Conservation (phyloP, 2,797 vertebrate species). For the Crocodylus rhombifer region DNA sequence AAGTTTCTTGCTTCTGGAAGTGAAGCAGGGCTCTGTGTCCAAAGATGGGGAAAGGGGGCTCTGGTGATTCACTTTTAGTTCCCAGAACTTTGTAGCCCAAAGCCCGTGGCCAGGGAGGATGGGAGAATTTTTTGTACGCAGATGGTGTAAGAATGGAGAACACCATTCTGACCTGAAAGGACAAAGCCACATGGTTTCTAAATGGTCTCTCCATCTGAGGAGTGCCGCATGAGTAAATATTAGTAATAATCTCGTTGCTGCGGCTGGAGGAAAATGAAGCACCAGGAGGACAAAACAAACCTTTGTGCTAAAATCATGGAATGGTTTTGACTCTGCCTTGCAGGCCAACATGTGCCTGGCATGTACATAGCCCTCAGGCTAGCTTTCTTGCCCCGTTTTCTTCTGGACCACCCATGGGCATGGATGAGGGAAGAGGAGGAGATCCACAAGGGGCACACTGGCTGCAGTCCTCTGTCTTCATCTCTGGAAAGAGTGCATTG, state of each 20-base stretch:
- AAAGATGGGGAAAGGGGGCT: not conserved
- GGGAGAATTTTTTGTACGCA: not conserved
- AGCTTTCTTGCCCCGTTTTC: not conserved
- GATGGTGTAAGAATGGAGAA: not conserved
- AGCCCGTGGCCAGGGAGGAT: not conserved
- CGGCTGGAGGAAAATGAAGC: not conserved
- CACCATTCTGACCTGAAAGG: not conserved
- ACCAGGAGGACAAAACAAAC: slow-evolving; percentile 8
- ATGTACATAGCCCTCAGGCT: not conserved
- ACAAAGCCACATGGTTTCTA: not conserved
- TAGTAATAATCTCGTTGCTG: not conserved
- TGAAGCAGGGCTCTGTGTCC: not conserved
- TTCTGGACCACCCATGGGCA: not conserved
- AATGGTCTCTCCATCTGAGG: not conserved
- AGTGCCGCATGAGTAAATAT: slow-evolving; percentile 3
- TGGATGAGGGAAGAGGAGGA: not conserved
- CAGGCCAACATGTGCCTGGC: not conserved
- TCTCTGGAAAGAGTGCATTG: not conserved
- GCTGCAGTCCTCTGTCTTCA: not conserved
- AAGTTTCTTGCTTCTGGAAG: not conserved
- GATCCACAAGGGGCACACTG: not conserved
- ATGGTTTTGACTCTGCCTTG: not conserved
- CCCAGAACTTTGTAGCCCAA: not conserved
- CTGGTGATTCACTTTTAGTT: not conserved
- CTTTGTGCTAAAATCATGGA: slow-evolving; percentile 14